Percentiles rank a stretch among this genome's conserved stretches.
Conservation (phyloP, 2,888 invertebrate species). For the Pristionchus japonicus region DNA sequence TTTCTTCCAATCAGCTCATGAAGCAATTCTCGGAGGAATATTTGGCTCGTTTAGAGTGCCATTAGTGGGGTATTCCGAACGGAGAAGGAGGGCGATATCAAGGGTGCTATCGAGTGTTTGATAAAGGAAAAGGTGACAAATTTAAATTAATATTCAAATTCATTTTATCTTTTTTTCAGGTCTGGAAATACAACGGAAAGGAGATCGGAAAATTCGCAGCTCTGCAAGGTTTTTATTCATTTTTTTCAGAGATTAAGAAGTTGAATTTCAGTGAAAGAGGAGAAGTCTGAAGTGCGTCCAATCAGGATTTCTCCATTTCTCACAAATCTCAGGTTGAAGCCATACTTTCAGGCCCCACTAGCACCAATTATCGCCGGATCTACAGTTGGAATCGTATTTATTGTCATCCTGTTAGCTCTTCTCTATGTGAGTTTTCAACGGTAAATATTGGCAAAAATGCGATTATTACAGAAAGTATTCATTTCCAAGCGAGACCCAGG, state of each 20-base stretch:
- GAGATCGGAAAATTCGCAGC: neutral
- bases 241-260: neutral
- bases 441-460: neutral
- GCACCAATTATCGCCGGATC: neutral
- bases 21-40: no score
- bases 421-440: neutral
- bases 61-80: neutral
- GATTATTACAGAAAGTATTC: neutral
- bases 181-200: neutral
- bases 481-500: neutral
- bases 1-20: no score
- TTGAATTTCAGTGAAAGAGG: neutral
- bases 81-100: neutral
- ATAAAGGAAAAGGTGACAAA: neutral
- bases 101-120: neutral
- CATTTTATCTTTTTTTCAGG: neutral
- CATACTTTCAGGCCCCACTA: neutral
- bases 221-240: neutral
- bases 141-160: no score
- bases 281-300: neutral
- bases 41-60: neutral
- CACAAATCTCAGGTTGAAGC: neutral
- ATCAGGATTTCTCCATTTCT: neutral
- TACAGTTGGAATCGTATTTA: neutral
- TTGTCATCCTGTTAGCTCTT: neutral